These are phyloP conservation scores for Holothuria glaberrima DNA, from an alignment of 35 echinoderm and acorn worm species.

Conservation along the genomic window DNA sequence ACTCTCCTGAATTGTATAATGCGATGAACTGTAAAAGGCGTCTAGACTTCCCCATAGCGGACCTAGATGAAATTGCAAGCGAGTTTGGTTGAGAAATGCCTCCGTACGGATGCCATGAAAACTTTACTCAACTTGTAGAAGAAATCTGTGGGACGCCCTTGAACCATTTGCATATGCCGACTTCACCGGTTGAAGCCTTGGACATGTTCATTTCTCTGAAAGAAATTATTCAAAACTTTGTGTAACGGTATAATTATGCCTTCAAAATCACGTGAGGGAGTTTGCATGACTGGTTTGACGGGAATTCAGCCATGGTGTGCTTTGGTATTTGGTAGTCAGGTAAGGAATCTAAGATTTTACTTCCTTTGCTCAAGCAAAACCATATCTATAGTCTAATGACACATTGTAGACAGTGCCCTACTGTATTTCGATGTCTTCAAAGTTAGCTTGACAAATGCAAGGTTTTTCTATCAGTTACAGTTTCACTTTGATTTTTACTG, in stretches of 20 bases:
- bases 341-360: not conserved
- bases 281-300: not conserved
- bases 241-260: not conserved
- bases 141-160: slow-evolving; percentile 12
- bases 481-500: not conserved
- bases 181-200: not conserved
- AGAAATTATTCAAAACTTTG: slow-evolving; percentile 15
- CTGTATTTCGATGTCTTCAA: not conserved
- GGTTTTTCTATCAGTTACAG: not conserved
- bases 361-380: not conserved
- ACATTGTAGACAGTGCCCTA: not conserved
- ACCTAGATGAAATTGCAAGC: slow-evolving; percentile 9
- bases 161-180: not conserved
- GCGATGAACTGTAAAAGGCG: too few relatives aligned
- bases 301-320: not conserved
- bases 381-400: not conserved
- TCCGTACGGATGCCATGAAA: not conserved
- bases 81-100: slow-evolving; percentile 22
- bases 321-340: not conserved
- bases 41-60: slow-evolving; percentile 5
- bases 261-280: not conserved
- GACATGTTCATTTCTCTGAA: not conserved
- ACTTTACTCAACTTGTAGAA: slow-evolving; percentile 22
- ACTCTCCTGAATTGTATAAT: not conserved
- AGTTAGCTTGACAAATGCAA: not conserved